These are phyloP conservation scores for Neolamprologus devosi DNA, from an alignment of 2,113 vertebrate genomes.

Conservation along the genomic window DNA sequence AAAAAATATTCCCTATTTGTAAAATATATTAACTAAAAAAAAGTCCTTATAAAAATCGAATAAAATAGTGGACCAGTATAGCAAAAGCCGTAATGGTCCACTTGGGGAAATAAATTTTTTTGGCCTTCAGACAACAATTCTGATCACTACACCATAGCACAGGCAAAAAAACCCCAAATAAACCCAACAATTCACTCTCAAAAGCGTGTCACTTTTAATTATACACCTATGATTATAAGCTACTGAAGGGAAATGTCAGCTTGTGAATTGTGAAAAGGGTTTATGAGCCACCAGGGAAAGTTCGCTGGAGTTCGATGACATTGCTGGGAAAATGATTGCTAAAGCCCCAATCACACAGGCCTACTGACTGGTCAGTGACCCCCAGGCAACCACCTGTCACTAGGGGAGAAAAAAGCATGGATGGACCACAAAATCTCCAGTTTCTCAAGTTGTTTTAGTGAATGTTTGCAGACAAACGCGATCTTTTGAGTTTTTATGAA, in stretches of 20 bases:
- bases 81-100: fast-evolving
- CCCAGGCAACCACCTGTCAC: not conserved
- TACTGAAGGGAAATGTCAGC: not conserved
- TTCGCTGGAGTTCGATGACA: not conserved
- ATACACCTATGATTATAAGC: not conserved
- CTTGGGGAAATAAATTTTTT: not conserved
- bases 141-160: not conserved
- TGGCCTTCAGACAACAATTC: not conserved
- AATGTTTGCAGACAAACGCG: not conserved
- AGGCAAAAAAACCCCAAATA: not conserved
- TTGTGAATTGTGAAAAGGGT: not conserved
- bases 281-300: not conserved
- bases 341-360: not conserved
- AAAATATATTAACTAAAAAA: not conserved
- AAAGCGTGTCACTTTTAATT: not conserved
- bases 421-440: not conserved
- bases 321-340: not conserved
- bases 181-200: not conserved
- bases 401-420: not conserved
- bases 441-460: not conserved
- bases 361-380: not conserved
- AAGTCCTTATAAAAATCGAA: not conserved
- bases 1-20: not conserved
- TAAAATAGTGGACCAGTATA: not conserved
- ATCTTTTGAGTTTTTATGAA: not conserved